These are phyloP conservation scores for Gulo gulo DNA, from an alignment of 2,113 vertebrate species.

Conservation along the genomic window DNA sequence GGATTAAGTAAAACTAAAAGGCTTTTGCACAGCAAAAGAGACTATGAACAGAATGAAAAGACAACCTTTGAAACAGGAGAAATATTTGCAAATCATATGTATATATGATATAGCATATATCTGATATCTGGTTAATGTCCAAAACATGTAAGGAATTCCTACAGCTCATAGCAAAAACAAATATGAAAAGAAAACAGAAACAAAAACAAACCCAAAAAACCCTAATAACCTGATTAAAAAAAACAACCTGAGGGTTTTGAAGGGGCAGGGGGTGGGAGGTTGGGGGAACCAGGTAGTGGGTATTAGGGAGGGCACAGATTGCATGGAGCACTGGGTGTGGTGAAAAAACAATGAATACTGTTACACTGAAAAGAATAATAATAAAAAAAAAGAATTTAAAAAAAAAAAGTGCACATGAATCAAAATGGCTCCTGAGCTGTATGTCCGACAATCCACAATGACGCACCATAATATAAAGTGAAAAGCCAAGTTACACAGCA, in stretches of 20 bases:
- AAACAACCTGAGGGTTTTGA: too few relatives aligned
- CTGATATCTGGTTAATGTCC: background rate
- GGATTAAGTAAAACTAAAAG: background rate
- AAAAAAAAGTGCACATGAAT: background rate
- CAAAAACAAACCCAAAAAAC: too few relatives aligned
- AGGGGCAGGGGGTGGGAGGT: too few relatives aligned
- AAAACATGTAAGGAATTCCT: background rate
- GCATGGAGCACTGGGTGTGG: too few relatives aligned
- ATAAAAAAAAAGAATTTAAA: too few relatives aligned
- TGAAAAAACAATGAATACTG: too few relatives aligned
- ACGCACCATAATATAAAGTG: accelerated
- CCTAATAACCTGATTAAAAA: too few relatives aligned
- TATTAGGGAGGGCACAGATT: too few relatives aligned
- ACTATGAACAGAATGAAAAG: background rate
- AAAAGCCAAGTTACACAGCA: background rate
- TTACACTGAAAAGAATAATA: too few relatives aligned
- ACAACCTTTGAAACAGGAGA: background rate
- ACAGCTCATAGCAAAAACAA: background rate
- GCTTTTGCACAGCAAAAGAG: background rate
- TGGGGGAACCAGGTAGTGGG: too few relatives aligned
- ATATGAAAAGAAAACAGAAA: background rate
- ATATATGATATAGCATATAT: background rate
- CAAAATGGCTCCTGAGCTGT: background rate
- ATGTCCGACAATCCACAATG: accelerated
- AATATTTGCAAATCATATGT: background rate